phyloP scores from a whole-genome alignment of 2,888 invertebrate genomes.

The Melanchra persicariae region DNA sequence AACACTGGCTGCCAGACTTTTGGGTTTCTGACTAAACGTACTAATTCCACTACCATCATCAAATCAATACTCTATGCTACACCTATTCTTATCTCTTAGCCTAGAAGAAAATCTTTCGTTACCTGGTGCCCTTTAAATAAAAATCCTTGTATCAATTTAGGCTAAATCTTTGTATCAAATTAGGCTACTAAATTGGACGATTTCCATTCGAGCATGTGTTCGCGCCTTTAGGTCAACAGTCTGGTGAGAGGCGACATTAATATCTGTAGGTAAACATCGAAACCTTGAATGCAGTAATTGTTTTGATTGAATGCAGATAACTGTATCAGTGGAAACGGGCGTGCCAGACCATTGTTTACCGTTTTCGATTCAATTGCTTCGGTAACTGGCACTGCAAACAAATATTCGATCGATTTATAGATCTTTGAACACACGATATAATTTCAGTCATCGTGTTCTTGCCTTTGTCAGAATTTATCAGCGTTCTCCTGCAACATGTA shows the following conservation, averaged over 20 bases:
- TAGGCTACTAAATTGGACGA: neutral
- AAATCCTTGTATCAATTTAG: neutral
- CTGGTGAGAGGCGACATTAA: slow-evolving; percentile 23
- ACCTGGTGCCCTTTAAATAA: neutral
- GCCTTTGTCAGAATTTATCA: neutral
- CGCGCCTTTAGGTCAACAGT: slow-evolving; percentile 1
- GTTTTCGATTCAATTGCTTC: slow-evolving; percentile 30
- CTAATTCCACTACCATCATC: too few species aligned
- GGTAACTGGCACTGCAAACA: neutral
- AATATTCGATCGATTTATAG: slow-evolving; percentile 10
- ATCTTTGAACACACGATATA: neutral
- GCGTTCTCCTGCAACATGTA: too few species aligned
- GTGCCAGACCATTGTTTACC: slow-evolving; percentile 47
- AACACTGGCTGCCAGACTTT: neutral
- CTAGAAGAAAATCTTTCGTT: neutral
- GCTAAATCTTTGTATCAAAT: neutral
- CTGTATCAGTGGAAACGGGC: slow-evolving; percentile 36
- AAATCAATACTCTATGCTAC: neutral
- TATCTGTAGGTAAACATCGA: slow-evolving; percentile 38
- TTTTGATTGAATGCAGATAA: slow-evolving; percentile 53
- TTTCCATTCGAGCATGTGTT: neutral
- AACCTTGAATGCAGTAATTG: slow-evolving; percentile 49
- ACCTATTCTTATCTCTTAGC: too few species aligned
- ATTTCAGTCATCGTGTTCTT: neutral
- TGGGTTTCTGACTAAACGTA: neutral